These are phyloP conservation scores for Otocyon megalotis DNA, from an alignment of 2,113 vertebrate genomes.

Conservation along the genomic window DNA sequence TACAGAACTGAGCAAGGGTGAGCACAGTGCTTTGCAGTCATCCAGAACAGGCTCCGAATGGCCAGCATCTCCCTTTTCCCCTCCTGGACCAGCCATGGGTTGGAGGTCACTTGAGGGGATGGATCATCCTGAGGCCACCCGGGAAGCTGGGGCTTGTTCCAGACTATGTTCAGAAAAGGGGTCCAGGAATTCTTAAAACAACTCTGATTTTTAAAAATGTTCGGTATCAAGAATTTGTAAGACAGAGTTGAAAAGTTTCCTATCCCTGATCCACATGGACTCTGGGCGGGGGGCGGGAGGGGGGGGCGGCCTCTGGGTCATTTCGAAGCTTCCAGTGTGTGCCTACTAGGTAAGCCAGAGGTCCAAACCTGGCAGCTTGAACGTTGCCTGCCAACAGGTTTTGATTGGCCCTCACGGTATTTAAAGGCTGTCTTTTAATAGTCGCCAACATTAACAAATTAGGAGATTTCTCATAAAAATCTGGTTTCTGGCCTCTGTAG, in stretches of 20 bases:
- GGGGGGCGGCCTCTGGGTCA: background rate
- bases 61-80: background rate
- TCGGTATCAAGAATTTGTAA: background rate
- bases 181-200: constrained; percentile 59
- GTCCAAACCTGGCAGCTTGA: background rate
- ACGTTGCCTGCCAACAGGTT: background rate
- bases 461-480: constrained; percentile 52
- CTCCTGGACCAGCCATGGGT: background rate
- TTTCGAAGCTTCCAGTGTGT: background rate
- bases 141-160: constrained; percentile 33
- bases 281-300: background rate
- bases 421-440: constrained; percentile 45
- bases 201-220: background rate
- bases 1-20: background rate
- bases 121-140: constrained; percentile 17
- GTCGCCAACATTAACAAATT: constrained; percentile 54
- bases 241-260: background rate
- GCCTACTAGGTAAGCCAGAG: constrained; percentile 45
- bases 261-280: background rate
- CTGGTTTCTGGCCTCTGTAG: constrained; percentile 54
- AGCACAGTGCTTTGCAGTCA: background rate
- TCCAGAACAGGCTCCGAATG: background rate
- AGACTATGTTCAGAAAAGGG: constrained; percentile 38
- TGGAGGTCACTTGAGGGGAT: constrained; percentile 37
- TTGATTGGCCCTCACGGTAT: background rate